phyloP scores from a whole-genome alignment of 2,797 vertebrate genomes.

The Aldrovandia affinis region DNA sequence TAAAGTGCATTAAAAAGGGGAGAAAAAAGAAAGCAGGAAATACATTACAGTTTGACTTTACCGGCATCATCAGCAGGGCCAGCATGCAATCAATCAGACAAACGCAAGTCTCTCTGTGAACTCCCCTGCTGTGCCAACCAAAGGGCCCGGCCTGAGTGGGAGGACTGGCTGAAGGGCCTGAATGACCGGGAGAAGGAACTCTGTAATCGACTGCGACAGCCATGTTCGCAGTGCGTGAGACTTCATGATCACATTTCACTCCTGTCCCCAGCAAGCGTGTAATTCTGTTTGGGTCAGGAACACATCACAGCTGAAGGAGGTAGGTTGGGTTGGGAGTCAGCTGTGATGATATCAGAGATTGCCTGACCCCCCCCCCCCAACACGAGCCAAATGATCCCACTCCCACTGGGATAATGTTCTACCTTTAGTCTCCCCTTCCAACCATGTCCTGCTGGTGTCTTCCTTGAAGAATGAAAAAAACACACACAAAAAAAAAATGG shows the following conservation, averaged over 20 bases:
- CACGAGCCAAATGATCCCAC: not conserved
- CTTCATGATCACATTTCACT: conserved; percentile 13
- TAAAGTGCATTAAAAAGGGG: conserved; percentile 41
- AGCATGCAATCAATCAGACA: not conserved
- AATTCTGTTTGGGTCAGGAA: conserved; percentile 2
- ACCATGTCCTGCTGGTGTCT: not conserved
- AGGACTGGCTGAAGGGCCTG: not conserved
- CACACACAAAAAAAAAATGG: too few relatives aligned
- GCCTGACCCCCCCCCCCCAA: too few relatives aligned
- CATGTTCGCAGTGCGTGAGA: not conserved
- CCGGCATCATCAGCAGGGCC: not conserved
- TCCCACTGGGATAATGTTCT: not conserved
- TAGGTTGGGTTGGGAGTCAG: not conserved
- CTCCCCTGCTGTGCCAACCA: not conserved
- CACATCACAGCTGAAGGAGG: not conserved
- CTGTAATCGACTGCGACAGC: not conserved
- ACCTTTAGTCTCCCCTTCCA: not conserved
- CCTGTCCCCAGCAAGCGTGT: conserved; percentile 1
- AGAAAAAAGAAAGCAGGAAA: conserved; percentile 12
- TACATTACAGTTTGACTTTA: not conserved
- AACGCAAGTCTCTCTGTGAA: not conserved
- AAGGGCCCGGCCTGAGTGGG: not conserved
- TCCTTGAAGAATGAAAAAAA: not conserved
- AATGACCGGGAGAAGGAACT: not conserved
- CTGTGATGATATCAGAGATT: not conserved